Base-by-base conservation (phyloP, 2,797 vertebrate genomes). In the Lagorchestes hirsutus region DNA sequence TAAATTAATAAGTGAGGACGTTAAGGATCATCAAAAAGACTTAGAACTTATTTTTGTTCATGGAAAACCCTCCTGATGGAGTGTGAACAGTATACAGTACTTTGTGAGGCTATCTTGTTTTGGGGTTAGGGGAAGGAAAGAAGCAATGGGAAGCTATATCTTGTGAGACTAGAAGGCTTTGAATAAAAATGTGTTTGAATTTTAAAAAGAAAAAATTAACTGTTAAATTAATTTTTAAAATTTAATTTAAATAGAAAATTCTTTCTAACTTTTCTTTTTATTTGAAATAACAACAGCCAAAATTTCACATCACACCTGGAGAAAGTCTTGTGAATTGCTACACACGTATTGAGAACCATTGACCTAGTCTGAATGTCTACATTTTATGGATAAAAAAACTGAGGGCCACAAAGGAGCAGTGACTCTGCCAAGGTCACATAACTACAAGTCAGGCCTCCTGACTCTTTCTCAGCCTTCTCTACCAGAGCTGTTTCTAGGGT, bases 161-260 rank as follows among this genome's bases (percentile, higher is more conserved):
- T 98, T 98, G 98, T 98, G 98, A 98, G 97, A 98, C 97, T 98
- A 97, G 98, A 98, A 99, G 99, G 98, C 98, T 98, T 99, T 98
- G 97, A 99, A 99, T 99, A 99, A 99, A 99, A 97, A 97, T 98
- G 97, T 97, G 98, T 99, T 99, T 99, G 99, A 98, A 99, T 98
- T 99, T 98, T 97, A 16, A 62, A 59, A 59, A 31, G 58, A 59
- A 59, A 34, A 62, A 62, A 62, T 34, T 59, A 34, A 62, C 59
- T 62, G 13, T 62, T 34, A 12, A 34, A 62, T 34, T 62, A 62
- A 59, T 31, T 34, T 62, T 62, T 62, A 4, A 34, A 59, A 31
- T 62, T 62, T 62, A 62, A 62, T 62, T 62, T 62, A 62, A 62
- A 62, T 62, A 62, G 59, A 59, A 59, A 34, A 34, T 34, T 62